Base-by-base conservation (phyloP, 2,113 vertebrate genomes). In the Mus spicilegus region DNA sequence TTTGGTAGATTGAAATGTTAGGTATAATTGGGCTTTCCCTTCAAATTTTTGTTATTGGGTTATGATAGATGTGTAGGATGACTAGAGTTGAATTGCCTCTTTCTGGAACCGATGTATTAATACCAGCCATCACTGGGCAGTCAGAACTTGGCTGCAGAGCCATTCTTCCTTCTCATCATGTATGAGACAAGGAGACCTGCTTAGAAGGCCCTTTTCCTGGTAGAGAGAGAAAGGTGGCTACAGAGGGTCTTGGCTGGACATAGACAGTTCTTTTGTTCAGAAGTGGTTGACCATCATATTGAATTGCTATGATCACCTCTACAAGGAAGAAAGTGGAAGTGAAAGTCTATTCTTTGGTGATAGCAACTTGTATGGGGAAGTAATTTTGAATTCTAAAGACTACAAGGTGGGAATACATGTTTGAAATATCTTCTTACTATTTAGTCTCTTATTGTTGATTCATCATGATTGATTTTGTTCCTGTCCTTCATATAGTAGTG, bases 361-460 rank as follows among this genome's bases (percentile, higher is more conserved):
- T n/a, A 89, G 61, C 51, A 87, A 2, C 39, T 87, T 89, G 80
- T 63, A 61, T 67, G 56, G 42, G 19, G 58, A 93, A 87, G 75
- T 90, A n/a, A 13, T 80, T 89, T 91, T 58, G 33, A 93, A 16
- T 56, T 92, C 54, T 84, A 10, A 87, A 80, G 70, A 89, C 22
- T n/a, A 0, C 13, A 61, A 87, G 6, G 42, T 70, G 33, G 42
- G 13, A 73, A 4, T 77, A 9, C 39, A 42, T 61, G 13, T 91
- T 77, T 87, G 24, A 58, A 39, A 61, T 87, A 46, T 20, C 28
- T 92, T 17, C 69, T 22, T 77, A 9, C 5, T 12, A 30, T 1
- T 72, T 54, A 36, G 36, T 63, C 11, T 36, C 36, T 67, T 61
- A 56, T 42, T 19, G 7, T 54, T 69, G 4, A 4, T 56, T 65